A percentile compares a stretch with the other conserved stretches of the same genome.
Conservation (phyloP, 2,113 vertebrate species). For the Scomber scombrus region DNA sequence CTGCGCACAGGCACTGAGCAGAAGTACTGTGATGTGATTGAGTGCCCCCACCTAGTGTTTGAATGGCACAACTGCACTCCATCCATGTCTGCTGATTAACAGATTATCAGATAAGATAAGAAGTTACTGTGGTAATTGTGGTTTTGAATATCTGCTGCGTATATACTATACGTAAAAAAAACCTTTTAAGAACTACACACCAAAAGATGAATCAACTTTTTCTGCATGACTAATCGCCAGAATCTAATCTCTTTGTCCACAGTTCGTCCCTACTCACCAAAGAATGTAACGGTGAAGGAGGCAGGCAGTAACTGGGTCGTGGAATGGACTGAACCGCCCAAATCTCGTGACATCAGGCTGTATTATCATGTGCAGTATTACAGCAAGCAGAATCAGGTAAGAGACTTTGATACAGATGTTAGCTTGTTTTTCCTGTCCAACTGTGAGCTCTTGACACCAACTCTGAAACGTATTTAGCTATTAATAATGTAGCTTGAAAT, state of each 20-base stretch:
- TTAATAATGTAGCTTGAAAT: too few relatives aligned
- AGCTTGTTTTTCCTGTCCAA: too few relatives aligned
- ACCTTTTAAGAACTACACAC: neutral
- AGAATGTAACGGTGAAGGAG: conserved; percentile 38
- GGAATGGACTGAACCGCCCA: conserved; percentile 58
- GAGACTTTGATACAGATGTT: neutral
- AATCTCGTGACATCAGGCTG: accelerated
- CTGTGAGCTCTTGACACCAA: too few relatives aligned
- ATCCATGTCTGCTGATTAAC: neutral
- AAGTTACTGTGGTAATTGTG: neutral
- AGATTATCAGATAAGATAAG: neutral
- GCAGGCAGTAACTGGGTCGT: conserved; percentile 51
- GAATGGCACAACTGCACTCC: conserved; percentile 34
- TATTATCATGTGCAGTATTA: conserved; percentile 71
- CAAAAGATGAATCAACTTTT: neutral
- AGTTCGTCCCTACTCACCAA: conserved; percentile 73
- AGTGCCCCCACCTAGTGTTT: conserved; percentile 68
- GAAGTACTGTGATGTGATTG: neutral
- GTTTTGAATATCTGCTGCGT: neutral
- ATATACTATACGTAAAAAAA: too few relatives aligned
- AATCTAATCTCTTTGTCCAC: neutral
- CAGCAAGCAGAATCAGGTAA: conserved; percentile 56
- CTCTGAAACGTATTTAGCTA: too few relatives aligned
- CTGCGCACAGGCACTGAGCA: neutral
- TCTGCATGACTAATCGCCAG: neutral